Base-by-base conservation (phyloP, 1,140 invertebrate species). In the Neelides sp. region DNA sequence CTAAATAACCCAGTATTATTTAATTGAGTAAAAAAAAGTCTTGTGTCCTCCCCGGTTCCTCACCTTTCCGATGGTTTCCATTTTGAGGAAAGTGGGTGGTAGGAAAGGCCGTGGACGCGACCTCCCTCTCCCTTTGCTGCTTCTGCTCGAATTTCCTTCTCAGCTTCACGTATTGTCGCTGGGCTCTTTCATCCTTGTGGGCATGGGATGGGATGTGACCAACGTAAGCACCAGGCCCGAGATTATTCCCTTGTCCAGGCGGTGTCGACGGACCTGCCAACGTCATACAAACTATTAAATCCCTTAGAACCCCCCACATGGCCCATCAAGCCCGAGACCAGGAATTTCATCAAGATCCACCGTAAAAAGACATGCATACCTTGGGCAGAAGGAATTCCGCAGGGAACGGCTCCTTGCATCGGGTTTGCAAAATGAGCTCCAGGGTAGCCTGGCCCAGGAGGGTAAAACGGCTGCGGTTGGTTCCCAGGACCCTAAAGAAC, bases 131-230 rank as follows among this genome's bases (percentile, higher is more conserved):
- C 15, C 43, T 28, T 44, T 54, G 49, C 53, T 77, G 73, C 61
- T 81, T 77, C 54, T 77, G 72, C 52, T 82, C 77, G 45, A 82
- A 66, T 68, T 84, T 85, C 60, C 77, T 75, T 62, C 79, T 75
- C 40, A 86, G 69, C 65, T 84, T 85, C 42, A 74, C 75, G 61
- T 80, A 78, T 65, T 83, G 80, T 32, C 80, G 70, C 58, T 82
- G 78, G 19, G 78, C 76, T 57, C 85, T 69, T 64, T 88, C 84
- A 64, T 86, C 82, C 65, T 83, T 82, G 51, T 77, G 76, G 63
- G 71, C 67, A 69, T 65, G 52, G 71, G 67, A 45, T 57, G 61
- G 51, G 55, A 61, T 26, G n/a, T 7, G 7, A 24, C 46, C 55
- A 23, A 39, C 39, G 40, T 51, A 57, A n/a, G 54, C 35, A 22